Conservation (phyloP, 2,888 invertebrate genomes). For the Monochamus alternatus region DNA sequence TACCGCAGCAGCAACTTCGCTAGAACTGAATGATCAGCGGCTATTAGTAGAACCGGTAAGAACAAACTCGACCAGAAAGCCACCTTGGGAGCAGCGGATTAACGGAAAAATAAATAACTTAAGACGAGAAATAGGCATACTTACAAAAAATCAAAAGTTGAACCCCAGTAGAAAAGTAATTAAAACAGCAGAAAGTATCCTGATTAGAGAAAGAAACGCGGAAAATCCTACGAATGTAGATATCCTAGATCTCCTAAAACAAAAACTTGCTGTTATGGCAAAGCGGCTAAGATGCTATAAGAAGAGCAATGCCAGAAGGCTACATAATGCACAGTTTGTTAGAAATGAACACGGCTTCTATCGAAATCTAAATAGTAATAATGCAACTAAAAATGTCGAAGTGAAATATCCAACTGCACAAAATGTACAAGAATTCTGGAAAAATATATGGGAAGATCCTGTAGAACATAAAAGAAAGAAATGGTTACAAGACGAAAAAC, state of each 20-base stretch:
- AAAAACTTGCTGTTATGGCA: not conserved
- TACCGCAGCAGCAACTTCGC: not conserved
- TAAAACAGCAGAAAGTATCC: not conserved
- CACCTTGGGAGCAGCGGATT: not conserved
- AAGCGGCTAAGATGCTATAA: not conserved
- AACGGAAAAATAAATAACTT: not conserved
- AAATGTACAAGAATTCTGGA: not conserved
- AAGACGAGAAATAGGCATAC: not conserved
- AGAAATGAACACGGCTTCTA: too few species aligned
- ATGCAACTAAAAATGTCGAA: too few species aligned
- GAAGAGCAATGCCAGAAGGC: too few species aligned
- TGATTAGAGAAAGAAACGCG: not conserved
- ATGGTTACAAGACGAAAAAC: not conserved
- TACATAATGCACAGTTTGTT: too few species aligned
- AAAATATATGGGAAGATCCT: not conserved
- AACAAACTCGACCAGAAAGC: not conserved
- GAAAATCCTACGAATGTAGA: not conserved
- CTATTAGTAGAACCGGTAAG: not conserved
- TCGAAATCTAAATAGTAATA: too few species aligned
- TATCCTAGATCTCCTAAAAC: not conserved
- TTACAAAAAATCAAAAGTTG: not conserved
- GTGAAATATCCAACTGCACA: not conserved
- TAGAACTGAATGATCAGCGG: not conserved
- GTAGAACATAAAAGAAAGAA: not conserved
- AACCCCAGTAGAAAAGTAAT: not conserved